Percentiles rank a stretch among this genome's conserved stretches.
Evolutionary conservation across 2,113 vertebrate species (phyloP).

Genomic region (Laticauda laticaudata): DNA sequence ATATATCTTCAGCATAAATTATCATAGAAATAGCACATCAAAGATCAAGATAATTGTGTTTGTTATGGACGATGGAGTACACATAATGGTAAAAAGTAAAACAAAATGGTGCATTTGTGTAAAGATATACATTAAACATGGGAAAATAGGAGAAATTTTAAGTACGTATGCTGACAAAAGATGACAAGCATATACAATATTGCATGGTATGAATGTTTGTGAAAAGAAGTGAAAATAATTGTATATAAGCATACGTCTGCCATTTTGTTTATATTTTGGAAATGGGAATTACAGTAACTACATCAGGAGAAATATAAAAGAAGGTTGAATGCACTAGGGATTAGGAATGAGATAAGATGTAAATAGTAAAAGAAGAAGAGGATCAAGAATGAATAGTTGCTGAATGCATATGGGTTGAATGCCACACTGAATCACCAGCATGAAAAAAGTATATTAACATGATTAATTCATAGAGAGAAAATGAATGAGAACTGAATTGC

Average conservation of each 20-base stretch:
- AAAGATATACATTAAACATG: not conserved
- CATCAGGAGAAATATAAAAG: not conserved
- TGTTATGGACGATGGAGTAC: not conserved
- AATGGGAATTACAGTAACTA: not conserved
- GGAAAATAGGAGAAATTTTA: not conserved
- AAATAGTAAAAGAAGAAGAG: not conserved
- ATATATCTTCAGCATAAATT: not conserved
- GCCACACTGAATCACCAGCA: not conserved
- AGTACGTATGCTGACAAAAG: not conserved
- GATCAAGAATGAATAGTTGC: not conserved
- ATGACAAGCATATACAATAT: not conserved
- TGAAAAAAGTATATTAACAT: not conserved
- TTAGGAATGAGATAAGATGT: not conserved
- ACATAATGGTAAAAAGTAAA: not conserved
- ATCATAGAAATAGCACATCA: not conserved
- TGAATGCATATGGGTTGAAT: not conserved
- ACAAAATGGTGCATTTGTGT: not conserved
- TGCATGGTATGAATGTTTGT: not conserved
- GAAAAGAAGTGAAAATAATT: not conserved
- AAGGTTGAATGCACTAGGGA: not conserved
- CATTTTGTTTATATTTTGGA: not conserved
- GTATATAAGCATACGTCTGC: not conserved
- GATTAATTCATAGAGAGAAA: not conserved
- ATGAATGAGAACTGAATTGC: not conserved
- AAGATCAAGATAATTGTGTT: not conserved